Percentiles rank a stretch among this genome's conserved stretches.
Conservation (phyloP, 2,797 vertebrate species). For the Notamacropus eugenii region DNA sequence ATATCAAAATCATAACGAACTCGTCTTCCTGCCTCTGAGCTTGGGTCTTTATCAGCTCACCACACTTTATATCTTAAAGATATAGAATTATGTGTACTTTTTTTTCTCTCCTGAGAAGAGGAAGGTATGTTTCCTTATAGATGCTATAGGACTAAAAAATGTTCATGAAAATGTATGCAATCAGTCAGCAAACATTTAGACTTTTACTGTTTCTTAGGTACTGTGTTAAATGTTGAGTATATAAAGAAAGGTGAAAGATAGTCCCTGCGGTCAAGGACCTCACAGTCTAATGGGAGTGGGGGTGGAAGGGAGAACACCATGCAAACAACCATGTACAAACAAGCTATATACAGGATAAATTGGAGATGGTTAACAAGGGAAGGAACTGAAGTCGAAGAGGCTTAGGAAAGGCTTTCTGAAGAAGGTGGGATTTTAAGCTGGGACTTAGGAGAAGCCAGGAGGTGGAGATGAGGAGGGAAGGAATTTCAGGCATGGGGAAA, state of each 20-base stretch:
- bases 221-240: neutral
- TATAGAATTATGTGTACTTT: neutral
- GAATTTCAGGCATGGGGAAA: neutral
- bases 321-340: neutral
- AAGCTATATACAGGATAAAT: neutral
- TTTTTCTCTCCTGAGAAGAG: neutral
- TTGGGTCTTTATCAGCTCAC: accelerated
- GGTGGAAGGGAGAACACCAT: neutral
- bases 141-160: neutral
- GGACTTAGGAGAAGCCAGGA: neutral
- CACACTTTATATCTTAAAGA: neutral
- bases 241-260: neutral
- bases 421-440: neutral
- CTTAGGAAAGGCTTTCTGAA: neutral
- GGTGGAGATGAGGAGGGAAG: neutral
- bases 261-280: neutral
- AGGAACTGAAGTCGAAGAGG: neutral
- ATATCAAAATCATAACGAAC: accelerated
- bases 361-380: neutral
- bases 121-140: neutral
- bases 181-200: neutral
- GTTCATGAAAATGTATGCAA: neutral
- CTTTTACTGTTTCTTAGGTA: neutral
- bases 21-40: neutral
- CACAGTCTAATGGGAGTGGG: neutral